Evolutionary conservation across 2,888 invertebrate genomes (phyloP), one percentile per base, ranked within the genome.

Genomic region (Idaea aversata): DNA sequence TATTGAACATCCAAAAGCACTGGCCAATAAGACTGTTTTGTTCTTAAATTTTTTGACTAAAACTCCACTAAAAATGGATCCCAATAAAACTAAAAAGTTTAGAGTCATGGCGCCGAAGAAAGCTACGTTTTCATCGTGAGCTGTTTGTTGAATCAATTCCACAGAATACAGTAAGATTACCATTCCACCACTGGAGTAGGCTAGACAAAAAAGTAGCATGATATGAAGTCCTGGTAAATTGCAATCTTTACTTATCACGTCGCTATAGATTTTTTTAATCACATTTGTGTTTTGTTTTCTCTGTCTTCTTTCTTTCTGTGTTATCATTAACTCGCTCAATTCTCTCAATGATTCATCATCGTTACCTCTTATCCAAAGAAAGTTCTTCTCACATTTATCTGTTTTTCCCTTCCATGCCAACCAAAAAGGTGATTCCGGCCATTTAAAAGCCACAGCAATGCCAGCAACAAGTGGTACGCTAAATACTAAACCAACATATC

Each of bases 391-490:
- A 25, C 25, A 25, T 25, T 25, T 25, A 25, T 25, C 25, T 25
- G 25, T 25, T 25, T 25, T 25, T 25, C 25, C 25, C 25, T 25
- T 25, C 25, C 25, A 25, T 25, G 25, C 25, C 25, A 25, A 25
- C 25, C 25, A 64, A 0, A 61, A 60, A 5, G 77, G 77, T 0
- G 77, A 77, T 57, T 77, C 76, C 0, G 77, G 77, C 77, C 77
- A 77, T 10, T 63, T n/a, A 5, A 63, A 67, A 0, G 62, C 70
- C 25, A 69, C 66, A 0, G 65, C 1, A 10, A 75, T 34, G 0
- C 74, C 73, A 0, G 71, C 0, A 0, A 64, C 0, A 3, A 72
- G 25, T 25, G 25, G 25, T 25, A 25, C 25, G 25, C 25, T 25
- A 25, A 25, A 25, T 25, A 25, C 25, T 13, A 72, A 10, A n/a